Conservation (phyloP, 1,140 invertebrate genomes). For the Neodiprion lecontei region DNA sequence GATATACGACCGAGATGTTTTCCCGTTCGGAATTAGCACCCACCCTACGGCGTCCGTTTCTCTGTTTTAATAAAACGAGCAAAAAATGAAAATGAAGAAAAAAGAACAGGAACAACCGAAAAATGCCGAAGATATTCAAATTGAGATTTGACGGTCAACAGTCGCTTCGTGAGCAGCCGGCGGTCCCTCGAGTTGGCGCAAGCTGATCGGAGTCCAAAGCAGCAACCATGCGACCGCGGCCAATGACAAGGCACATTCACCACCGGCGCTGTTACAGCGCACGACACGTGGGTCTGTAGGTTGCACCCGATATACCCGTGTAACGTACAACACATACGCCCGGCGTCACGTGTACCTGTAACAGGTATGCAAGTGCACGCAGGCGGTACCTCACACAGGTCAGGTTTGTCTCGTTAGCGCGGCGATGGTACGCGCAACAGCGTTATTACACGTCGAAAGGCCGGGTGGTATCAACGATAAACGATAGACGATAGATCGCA, state of each 20-base stretch:
- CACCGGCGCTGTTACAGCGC: not conserved
- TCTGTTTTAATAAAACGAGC: no score
- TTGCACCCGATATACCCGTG: not conserved
- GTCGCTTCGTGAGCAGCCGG: not conserved
- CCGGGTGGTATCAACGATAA: not conserved
- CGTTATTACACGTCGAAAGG: not conserved
- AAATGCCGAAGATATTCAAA: not conserved
- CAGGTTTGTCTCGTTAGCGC: not conserved
- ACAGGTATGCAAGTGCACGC: not conserved
- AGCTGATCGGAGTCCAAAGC: no score
- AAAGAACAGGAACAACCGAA: no score
- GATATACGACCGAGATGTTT: not conserved
- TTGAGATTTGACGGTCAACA: not conserved
- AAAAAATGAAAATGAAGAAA: no score
- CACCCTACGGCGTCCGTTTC: no score
- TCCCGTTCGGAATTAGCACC: not conserved
- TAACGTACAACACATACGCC: not conserved
- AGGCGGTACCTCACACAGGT: no score
- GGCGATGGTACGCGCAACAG: no score
- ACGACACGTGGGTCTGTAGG: constrained; percentile 3
- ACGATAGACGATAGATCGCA: not conserved
- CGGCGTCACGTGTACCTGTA: no score
- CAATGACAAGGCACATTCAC: constrained; percentile 5
- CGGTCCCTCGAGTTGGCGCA: not conserved
- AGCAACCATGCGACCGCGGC: not conserved